Conservation (phyloP, 2,888 invertebrate genomes). For the Conistra vaccinii region DNA sequence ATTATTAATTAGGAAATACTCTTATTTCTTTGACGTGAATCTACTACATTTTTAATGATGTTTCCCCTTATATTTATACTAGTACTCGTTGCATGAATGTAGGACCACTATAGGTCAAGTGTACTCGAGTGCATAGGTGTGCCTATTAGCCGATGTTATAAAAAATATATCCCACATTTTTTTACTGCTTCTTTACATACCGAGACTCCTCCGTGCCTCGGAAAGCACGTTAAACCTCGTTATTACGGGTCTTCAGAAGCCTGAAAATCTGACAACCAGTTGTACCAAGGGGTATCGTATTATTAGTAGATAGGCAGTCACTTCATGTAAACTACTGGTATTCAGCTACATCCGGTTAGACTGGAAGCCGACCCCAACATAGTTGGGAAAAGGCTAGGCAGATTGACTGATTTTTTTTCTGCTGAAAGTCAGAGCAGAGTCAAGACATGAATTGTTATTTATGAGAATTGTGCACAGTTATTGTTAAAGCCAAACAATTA, state of each 20-base stretch:
- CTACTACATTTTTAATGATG: slow-evolving; percentile 40
- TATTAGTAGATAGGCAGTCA: no score
- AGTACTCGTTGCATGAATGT: slow-evolving; percentile 22
- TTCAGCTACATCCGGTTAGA: no score
- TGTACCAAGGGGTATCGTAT: no score
- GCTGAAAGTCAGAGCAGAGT: background rate
- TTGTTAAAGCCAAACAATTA: slow-evolving; percentile 30
- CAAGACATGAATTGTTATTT: slow-evolving; percentile 29
- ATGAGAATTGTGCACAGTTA: slow-evolving; percentile 15
- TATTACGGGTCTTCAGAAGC: no score
- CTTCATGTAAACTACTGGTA: no score
- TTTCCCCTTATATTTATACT: slow-evolving; percentile 19
- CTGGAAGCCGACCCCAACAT: no score
- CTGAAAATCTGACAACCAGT: no score
- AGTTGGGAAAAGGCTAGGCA: no score
- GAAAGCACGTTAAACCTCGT: no score
- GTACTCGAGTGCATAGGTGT: slow-evolving; percentile 1
- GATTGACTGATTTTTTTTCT: background rate
- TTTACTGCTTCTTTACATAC: no score
- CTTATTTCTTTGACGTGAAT: slow-evolving; percentile 22
- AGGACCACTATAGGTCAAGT: slow-evolving; percentile 23
- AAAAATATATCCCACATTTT: slow-evolving; percentile 3
- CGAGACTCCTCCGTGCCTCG: no score
- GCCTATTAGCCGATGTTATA: slow-evolving; percentile 20
- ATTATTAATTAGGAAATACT: slow-evolving; percentile 20